These are phyloP conservation scores for Drosophila tristis DNA, from an alignment of 1,140 invertebrate species.

Conservation along the genomic window DNA sequence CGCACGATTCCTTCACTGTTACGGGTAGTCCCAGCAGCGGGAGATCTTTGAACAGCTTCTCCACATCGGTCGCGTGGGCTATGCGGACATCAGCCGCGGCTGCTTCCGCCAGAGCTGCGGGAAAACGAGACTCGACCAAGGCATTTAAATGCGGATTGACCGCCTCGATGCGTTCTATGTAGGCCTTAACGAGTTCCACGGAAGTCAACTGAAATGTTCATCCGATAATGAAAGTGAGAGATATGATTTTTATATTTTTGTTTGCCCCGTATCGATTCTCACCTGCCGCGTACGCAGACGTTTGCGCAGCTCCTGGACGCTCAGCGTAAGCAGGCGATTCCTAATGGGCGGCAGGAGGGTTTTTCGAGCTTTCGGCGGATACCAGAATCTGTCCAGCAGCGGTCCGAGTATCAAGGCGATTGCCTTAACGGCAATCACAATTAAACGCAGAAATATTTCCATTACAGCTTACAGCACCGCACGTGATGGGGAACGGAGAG, in stretches of 20 bases:
- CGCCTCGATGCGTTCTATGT: conserved; percentile 88
- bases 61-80: conserved; percentile 39
- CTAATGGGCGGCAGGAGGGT: conserved; percentile 37
- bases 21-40: conserved; percentile 91
- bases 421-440: conserved; percentile 50
- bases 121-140: conserved; percentile 89
- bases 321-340: conserved; percentile 47
- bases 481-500: neutral
- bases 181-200: conserved; percentile 87
- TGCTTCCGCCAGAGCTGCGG: conserved; percentile 88
- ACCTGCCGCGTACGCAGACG: conserved; percentile 50
- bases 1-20: conserved; percentile 90
- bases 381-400: conserved; percentile 6
- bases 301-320: conserved; percentile 48
- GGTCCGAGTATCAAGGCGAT: conserved; percentile 28
- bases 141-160: conserved; percentile 91
- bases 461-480: conserved; percentile 34
- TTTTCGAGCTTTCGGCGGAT: neutral
- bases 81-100: conserved; percentile 85
- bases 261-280: neutral
- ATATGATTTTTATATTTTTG: too few species aligned
- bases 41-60: conserved; percentile 84
- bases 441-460: conserved; percentile 59
- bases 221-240: neutral
- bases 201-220: conserved; percentile 85